Conservation (phyloP, 64 coral and sea anemone species). For the Trachythela sp. region DNA sequence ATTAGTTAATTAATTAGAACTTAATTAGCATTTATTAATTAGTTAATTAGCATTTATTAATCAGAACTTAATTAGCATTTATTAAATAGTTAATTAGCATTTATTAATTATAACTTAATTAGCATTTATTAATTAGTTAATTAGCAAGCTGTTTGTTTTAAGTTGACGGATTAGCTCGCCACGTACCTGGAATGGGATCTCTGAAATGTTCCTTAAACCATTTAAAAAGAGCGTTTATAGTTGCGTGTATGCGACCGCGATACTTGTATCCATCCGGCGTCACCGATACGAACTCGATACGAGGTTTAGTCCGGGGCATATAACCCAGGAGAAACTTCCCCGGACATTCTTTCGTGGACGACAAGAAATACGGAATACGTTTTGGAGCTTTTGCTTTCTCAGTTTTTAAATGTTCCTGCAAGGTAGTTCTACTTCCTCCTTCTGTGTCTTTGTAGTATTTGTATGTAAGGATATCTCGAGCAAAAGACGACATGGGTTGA, state of each 20-base stretch:
- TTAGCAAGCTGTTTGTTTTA: neutral
- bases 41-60: neutral
- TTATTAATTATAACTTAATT: neutral
- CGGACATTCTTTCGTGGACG: constrained; percentile 66
- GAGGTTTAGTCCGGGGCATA: constrained; percentile 80
- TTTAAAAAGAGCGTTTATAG: constrained; percentile 76
- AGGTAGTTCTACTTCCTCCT: constrained; percentile 59
- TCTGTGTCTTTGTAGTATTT: constrained; percentile 78
- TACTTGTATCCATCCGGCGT: constrained; percentile 89
- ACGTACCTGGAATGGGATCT: constrained; percentile 94
- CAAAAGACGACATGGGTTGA: constrained; percentile 84
- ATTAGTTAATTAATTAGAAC: neutral
- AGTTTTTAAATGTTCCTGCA: constrained; percentile 63
- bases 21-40: neutral
- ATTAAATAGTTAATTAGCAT: no score
- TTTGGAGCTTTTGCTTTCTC: constrained; percentile 84
- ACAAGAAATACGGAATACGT: constrained; percentile 84
- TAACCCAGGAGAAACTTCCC: constrained; percentile 94
- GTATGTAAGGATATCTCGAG: constrained; percentile 82
- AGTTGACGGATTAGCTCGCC: neutral
- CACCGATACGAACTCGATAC: constrained; percentile 74
- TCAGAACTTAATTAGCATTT: neutral
- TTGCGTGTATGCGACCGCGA: constrained; percentile 76
- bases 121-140: neutral
- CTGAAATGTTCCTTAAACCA: constrained; percentile 99